Conservation (phyloP, 2,888 invertebrate species). For the Serrognathus titanus region DNA sequence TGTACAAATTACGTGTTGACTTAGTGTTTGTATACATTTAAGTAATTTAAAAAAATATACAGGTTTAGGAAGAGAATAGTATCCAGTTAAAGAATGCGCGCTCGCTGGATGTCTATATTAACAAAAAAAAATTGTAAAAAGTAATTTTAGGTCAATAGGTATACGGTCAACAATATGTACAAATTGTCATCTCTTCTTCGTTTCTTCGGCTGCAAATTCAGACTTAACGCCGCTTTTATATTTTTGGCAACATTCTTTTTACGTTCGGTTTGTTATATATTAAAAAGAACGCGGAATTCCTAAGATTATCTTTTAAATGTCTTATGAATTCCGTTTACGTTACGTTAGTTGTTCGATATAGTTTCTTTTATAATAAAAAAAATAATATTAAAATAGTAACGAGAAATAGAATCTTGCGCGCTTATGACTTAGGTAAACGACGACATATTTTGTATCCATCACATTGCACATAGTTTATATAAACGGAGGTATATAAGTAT, state of each 20-base stretch:
- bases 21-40: constrained; percentile 28
- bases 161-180: constrained; percentile 49
- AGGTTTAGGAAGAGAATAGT: not conserved
- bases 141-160: constrained; percentile 44
- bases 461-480: constrained; percentile 15
- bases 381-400: no score
- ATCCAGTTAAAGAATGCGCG: not conserved
- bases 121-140: constrained; percentile 31
- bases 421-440: no score
- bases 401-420: no score
- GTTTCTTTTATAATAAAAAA: no score
- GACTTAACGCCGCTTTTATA: no score
- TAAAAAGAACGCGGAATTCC: no score
- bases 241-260: no score
- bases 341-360: no score
- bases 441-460: constrained; percentile 4
- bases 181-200: constrained; percentile 29
- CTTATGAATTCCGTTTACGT: no score
- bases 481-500: constrained; percentile 8
- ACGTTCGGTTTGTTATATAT: no score
- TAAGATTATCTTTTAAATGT: no score
- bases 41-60: constrained; percentile 10
- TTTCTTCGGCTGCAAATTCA: not conserved
- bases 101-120: no score
- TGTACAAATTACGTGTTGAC: constrained; percentile 36